Evolutionary conservation across 2,113 vertebrate species (phyloP), one percentile per base, ranked within the genome.

Genomic region (Tychaedon coryphoeus): DNA sequence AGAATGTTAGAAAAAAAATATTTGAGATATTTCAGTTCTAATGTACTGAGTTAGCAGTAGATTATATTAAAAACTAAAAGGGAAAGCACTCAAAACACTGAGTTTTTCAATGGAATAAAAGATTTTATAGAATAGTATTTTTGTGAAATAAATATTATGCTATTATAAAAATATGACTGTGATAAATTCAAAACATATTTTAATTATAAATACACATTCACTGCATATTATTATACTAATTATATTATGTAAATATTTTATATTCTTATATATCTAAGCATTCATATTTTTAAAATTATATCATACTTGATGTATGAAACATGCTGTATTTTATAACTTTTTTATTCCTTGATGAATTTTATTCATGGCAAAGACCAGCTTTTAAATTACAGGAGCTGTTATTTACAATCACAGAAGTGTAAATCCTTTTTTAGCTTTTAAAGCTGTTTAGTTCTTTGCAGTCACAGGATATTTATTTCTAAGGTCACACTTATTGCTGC

Each of bases 91-190:
- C 18, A 24, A 53, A 82, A 25, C 5, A 14, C 1, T 19, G 14
- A 33, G 6, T 0, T 15, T 29, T 85, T 53, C 57, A 1, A 28
- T 33, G 18, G 11, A 71, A 80, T 3, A 1, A 6, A 3, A 2
- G 2, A 10, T 15, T 73, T 79, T 42, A 45, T 8, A 40, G 18
- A 2, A 47, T 2, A 33, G 19, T 43, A 10, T 45, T 38, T 51
- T 43, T 2, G 43, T 19, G 24, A 51, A 25, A 51, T 14, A 51
- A 28, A 57, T 8, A 26, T 22, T 12, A 23, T 26, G 3, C 14
- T 10, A 16, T 5, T 36, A 28, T 23, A 23, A 51, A 16, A 65
- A 36, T 2, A 43, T 10, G 1, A 23, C 19, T 1, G 8, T 50
- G 2, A 26, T 36, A 24, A 50, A 65, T 33, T 33, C 4, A 31